phyloP scores from a whole-genome alignment of 2,113 vertebrate species.

The Parotia lawesii region DNA sequence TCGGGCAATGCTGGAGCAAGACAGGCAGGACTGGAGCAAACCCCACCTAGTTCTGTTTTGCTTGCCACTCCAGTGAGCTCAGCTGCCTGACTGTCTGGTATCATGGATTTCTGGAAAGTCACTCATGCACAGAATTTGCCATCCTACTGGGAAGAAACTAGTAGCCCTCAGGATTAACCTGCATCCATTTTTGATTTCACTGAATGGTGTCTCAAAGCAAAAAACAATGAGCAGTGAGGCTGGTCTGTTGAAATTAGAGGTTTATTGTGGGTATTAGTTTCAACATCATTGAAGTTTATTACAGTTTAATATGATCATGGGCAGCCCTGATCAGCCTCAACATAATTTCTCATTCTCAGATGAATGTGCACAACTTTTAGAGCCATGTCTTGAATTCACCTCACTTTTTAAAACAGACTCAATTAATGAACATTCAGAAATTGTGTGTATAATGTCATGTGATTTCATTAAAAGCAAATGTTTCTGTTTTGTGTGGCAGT shows the following conservation, averaged over 20 bases:
- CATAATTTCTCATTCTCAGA: not conserved
- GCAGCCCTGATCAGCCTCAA: not conserved
- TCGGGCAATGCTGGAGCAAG: not conserved
- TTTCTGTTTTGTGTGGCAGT: not conserved
- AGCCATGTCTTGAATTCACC: not conserved
- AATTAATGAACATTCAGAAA: not conserved
- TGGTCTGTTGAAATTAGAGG: not conserved
- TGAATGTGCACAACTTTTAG: not conserved
- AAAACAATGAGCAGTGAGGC: not conserved
- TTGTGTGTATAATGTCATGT: not conserved
- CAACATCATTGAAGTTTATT: not conserved
- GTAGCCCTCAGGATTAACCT: not conserved
- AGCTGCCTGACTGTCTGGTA: not conserved
- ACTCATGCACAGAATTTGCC: not conserved
- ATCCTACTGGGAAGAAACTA: not conserved
- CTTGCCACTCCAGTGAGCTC: not conserved
- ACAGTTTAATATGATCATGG: not conserved
- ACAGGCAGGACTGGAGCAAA: not conserved
- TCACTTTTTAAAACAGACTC: not conserved
- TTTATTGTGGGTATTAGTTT: not conserved
- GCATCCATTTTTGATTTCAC: not conserved
- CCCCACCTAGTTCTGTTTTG: not conserved
- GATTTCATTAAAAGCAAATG: not conserved
- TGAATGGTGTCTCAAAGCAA: not conserved
- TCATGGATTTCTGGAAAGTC: not conserved